A percentile compares a stretch with the other conserved stretches of the same genome.
phyloP scores from a whole-genome alignment of 2,797 vertebrate genomes.

The Nannoperca australis region DNA sequence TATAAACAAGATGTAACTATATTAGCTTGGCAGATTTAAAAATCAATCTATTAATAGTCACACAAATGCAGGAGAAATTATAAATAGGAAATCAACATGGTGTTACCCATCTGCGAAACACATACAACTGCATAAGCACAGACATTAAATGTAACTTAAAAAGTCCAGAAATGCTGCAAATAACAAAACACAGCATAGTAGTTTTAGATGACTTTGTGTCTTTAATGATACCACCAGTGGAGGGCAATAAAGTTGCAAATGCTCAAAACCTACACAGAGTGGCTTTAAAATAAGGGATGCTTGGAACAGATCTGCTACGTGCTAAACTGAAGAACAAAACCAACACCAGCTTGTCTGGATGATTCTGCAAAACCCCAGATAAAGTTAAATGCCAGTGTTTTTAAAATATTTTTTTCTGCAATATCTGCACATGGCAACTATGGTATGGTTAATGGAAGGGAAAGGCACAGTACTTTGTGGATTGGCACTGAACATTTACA shows the following conservation, averaged over 20 bases:
- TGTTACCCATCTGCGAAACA: neutral
- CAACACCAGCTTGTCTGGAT: neutral
- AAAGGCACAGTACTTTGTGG: too few species aligned
- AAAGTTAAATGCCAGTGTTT: neutral
- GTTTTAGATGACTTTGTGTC: neutral
- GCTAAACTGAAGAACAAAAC: neutral
- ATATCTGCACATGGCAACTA: neutral
- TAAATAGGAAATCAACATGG: neutral
- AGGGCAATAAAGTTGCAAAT: neutral
- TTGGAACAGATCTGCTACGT: neutral
- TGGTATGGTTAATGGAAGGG: neutral
- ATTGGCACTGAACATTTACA: too few species aligned
- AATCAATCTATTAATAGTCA: neutral
- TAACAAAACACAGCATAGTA: neutral
- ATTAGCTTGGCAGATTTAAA: neutral
- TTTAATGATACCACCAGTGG: neutral
- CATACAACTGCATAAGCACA: too few species aligned
- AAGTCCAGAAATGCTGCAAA: neutral
- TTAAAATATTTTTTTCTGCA: neutral
- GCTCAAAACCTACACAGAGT: neutral
- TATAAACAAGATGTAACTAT: neutral
- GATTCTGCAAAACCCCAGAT: neutral
- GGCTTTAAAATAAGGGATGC: neutral
- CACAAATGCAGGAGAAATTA: neutral
- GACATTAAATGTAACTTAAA: too few species aligned